Conservation (phyloP, 2,888 invertebrate species). For the Aspidapion aeneum region DNA sequence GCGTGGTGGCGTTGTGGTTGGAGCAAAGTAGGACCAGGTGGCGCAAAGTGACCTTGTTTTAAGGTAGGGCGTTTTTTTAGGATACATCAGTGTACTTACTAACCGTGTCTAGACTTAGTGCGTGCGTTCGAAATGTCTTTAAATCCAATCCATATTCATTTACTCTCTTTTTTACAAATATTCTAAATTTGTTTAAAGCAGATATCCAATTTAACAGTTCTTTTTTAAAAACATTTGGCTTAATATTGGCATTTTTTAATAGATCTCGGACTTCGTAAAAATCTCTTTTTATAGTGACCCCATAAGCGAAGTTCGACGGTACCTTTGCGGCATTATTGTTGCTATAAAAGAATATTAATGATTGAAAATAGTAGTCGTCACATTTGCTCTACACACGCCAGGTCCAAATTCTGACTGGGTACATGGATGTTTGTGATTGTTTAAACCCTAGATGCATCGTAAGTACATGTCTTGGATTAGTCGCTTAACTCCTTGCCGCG, state of each 20-base stretch:
- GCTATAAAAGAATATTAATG: constrained; percentile 33
- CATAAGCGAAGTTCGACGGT: constrained; percentile 51
- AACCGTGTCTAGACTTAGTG: constrained; percentile 40
- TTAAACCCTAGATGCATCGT: too few relatives aligned
- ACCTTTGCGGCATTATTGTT: constrained; percentile 51
- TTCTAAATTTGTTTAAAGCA: constrained; percentile 24
- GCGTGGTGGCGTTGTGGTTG: too few relatives aligned
- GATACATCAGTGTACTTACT: too few relatives aligned
- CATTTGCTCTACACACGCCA: too few relatives aligned
- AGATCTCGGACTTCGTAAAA: constrained; percentile 51
- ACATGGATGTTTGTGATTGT: too few relatives aligned
- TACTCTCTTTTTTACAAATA: constrained; percentile 20
- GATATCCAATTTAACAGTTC: constrained; percentile 49
- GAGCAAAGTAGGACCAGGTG: too few relatives aligned
- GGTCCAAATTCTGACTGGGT: too few relatives aligned
- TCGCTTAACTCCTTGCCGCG: too few relatives aligned
- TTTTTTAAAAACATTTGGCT: constrained; percentile 40
- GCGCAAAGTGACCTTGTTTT: too few relatives aligned
- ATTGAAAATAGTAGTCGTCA: too few relatives aligned
- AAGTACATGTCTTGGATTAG: too few relatives aligned
- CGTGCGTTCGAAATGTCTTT: constrained; percentile 32
- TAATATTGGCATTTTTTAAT: constrained; percentile 34
- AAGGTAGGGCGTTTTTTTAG: too few relatives aligned
- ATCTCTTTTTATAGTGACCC: constrained; percentile 42
- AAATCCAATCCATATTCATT: constrained; percentile 33